Evolutionary conservation across 92 coral and sea anemone species (phyloP).

Genomic region (Paragorgia papillata): DNA sequence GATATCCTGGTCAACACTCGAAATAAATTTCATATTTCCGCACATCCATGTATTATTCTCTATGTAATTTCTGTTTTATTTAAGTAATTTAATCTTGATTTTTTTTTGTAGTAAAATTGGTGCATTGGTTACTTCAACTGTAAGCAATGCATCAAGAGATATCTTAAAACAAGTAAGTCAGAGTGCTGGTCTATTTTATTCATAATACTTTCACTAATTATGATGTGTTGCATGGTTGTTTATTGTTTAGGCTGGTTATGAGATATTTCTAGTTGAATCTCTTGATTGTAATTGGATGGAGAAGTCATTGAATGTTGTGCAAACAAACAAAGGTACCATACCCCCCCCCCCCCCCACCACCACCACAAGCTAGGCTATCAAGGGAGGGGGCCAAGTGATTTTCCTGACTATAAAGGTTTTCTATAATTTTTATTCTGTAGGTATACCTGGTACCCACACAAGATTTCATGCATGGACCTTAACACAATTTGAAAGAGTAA

Average conservation of each 20-base stretch:
- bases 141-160: constrained; percentile 14
- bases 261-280: constrained; percentile 52
- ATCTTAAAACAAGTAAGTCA: constrained; percentile 17
- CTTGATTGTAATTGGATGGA: constrained; percentile 86
- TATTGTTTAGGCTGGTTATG: constrained; percentile 63
- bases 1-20: no score
- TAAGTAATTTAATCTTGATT: neutral
- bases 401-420: no score
- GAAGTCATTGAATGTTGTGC: constrained; percentile 29
- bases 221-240: neutral
- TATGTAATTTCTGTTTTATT: neutral
- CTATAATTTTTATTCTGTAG: constrained; percentile 27
- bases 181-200: neutral
- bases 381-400: no score
- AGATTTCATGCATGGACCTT: constrained; percentile 80
- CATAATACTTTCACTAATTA: neutral
- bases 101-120: constrained; percentile 21
- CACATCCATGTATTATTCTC: no score
- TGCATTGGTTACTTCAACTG: constrained; percentile 38
- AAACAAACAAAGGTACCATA: constrained; percentile 40
- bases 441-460: constrained; percentile 80
- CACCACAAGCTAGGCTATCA: no score
- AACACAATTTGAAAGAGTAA: constrained; percentile 54
- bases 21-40: no score
- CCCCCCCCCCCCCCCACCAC: no score